phyloP scores from a whole-genome alignment of 2,113 vertebrate genomes.

The Cebidichthys violaceus region DNA sequence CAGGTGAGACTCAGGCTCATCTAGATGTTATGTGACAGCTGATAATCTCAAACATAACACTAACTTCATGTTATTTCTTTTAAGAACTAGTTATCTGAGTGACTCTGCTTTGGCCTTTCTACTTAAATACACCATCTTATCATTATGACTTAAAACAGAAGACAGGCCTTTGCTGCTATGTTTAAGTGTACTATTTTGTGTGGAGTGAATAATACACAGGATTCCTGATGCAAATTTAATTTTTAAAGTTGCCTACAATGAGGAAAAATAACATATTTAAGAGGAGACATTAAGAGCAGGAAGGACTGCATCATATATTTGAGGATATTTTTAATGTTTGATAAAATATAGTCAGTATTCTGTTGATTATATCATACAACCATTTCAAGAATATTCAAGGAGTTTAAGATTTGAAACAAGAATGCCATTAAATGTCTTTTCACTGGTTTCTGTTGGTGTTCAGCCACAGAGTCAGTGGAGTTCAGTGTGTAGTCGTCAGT shows the following conservation, averaged over 20 bases:
- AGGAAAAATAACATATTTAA: background rate
- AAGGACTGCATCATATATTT: background rate
- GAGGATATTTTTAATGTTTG: background rate
- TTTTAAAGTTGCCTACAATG: background rate
- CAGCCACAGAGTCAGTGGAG: slow-evolving; percentile 27
- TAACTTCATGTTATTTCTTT: background rate
- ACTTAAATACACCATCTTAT: background rate
- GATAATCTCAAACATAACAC: background rate
- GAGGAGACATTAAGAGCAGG: background rate
- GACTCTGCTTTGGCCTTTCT: background rate
- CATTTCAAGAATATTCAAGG: background rate
- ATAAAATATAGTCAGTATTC: background rate
- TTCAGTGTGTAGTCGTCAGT: slow-evolving; percentile 45
- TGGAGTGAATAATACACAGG: background rate
- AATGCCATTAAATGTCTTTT: background rate
- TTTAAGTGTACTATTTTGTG: background rate
- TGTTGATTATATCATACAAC: background rate
- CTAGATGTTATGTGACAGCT: background rate
- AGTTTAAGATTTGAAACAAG: background rate
- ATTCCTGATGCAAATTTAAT: background rate
- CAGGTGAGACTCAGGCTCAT: background rate
- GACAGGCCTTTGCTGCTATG: background rate
- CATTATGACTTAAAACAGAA: background rate
- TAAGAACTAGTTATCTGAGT: background rate
- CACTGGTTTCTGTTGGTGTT: slow-evolving; percentile 24